Evolutionary conservation across 2,113 vertebrate species (phyloP).

Genomic region (Macrotis lagotis): DNA sequence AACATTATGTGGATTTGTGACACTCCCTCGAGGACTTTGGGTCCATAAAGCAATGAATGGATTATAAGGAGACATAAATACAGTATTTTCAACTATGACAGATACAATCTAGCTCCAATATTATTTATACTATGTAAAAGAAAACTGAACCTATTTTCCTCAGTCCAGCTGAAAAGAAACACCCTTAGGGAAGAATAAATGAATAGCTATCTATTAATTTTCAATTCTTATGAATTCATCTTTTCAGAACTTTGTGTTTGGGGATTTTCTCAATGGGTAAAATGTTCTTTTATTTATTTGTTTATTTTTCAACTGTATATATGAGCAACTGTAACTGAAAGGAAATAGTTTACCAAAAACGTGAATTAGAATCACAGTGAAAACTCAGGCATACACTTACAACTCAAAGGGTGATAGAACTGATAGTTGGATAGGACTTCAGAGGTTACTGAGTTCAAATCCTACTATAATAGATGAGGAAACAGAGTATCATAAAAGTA

Average conservation of each 20-base stretch:
- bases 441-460: neutral
- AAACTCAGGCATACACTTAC: neutral
- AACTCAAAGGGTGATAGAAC: neutral
- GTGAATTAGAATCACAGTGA: neutral
- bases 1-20: slow-evolving; percentile 84
- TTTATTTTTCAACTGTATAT: slow-evolving; percentile 14
- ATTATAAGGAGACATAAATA: slow-evolving; percentile 82
- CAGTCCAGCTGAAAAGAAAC: slow-evolving; percentile 70
- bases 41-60: slow-evolving; percentile 81
- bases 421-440: neutral
- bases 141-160: slow-evolving; percentile 80
- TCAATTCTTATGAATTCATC: slow-evolving; percentile 61
- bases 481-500: neutral
- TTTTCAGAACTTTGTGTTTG: slow-evolving; percentile 40
- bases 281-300: slow-evolving; percentile 54
- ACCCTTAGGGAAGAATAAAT: slow-evolving; percentile 74
- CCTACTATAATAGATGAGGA: neutral
- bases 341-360: neutral
- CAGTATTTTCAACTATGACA: slow-evolving; percentile 83
- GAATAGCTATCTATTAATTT: slow-evolving; percentile 73
- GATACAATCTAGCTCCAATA: slow-evolving; percentile 75
- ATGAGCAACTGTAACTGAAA: slow-evolving; percentile 4
- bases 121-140: slow-evolving; percentile 82
- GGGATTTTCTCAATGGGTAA: slow-evolving; percentile 2
- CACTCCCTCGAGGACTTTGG: slow-evolving; percentile 80